These are phyloP conservation scores for Tupaia tana DNA, from an alignment of 2,113 vertebrate species.

Conservation along the genomic window DNA sequence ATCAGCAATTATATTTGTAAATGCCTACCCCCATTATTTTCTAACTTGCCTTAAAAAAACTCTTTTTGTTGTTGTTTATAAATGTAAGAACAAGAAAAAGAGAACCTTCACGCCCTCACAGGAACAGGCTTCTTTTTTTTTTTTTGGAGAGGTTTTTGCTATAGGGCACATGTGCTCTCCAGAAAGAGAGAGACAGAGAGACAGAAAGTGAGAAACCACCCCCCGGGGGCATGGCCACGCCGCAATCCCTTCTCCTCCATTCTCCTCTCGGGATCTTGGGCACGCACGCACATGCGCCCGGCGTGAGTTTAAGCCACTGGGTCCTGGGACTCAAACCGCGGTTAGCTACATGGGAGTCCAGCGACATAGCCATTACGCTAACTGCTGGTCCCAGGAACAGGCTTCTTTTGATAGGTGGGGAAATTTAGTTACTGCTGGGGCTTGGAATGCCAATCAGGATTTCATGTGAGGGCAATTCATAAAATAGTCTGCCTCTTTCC, in stretches of 20 bases:
- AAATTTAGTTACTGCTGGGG: conserved; percentile 54
- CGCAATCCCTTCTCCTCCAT: too few species aligned
- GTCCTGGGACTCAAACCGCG: too few species aligned
- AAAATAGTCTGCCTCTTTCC: conserved; percentile 39
- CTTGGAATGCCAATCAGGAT: conserved; percentile 63
- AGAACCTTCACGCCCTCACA: conserved; percentile 21
- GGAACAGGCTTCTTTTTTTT: conserved; percentile 43
- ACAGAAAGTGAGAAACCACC: too few species aligned
- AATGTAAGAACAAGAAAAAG: not conserved
- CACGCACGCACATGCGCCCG: too few species aligned
- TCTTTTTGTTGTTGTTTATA: not conserved
- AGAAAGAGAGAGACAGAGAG: too few species aligned
- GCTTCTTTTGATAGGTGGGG: conserved; percentile 9
- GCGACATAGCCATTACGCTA: too few species aligned
- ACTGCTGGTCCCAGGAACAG: conserved; percentile 6
- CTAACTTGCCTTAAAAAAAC: not conserved
- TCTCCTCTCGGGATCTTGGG: too few species aligned
- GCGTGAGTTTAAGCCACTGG: too few species aligned
- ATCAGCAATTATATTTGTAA: conserved; percentile 16
- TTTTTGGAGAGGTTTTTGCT: not conserved
- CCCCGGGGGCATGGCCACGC: too few species aligned
- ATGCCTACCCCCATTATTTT: conserved; percentile 10
- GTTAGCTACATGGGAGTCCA: too few species aligned
- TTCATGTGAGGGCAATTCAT: not conserved
- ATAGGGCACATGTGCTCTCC: too few species aligned